A percentile compares a stretch with the other conserved stretches of the same genome.
Evolutionary conservation across 1,140 invertebrate genomes (phyloP).

Genomic region (Parapsyche elsis): DNA sequence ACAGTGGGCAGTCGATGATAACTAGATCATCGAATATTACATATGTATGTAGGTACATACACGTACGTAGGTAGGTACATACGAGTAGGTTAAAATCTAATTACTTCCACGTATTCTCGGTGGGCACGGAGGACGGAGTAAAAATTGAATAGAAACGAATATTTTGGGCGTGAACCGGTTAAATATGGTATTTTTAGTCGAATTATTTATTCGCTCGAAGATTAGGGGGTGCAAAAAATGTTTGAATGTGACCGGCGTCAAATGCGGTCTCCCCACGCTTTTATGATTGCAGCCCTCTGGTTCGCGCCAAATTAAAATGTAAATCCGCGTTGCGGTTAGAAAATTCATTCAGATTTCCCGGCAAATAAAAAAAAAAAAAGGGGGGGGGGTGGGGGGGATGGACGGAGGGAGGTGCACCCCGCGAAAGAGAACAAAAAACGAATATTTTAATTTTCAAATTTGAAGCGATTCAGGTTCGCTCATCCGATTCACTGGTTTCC

Average conservation of each 20-base stretch:
- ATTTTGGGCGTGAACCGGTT: too few species aligned
- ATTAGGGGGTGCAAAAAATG: slow-evolving; percentile 1
- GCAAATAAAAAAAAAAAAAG: slow-evolving; percentile 32
- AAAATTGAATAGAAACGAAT: too few species aligned
- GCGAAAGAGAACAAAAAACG: slow-evolving; percentile 38
- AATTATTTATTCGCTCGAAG: not conserved
- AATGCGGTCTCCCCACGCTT: slow-evolving; percentile 23
- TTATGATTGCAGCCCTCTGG: slow-evolving; percentile 44
- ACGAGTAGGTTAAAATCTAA: too few species aligned
- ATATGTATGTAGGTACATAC: too few species aligned
- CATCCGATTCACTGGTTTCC: slow-evolving; percentile 51
- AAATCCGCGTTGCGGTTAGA: slow-evolving; percentile 50
- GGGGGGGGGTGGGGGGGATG: not conserved
- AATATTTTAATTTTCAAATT: slow-evolving; percentile 56
- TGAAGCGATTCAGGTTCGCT: slow-evolving; percentile 50
- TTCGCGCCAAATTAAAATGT: slow-evolving; percentile 52
- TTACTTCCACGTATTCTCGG: too few species aligned
- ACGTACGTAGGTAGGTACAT: too few species aligned
- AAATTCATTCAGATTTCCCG: slow-evolving; percentile 53
- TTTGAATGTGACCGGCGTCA: slow-evolving; percentile 8
- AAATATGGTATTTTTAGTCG: not conserved
- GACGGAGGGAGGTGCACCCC: slow-evolving; percentile 16
- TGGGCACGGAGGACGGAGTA: too few species aligned
- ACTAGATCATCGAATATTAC: too few species aligned
- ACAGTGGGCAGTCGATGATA: too few species aligned